Evolutionary conservation across 2,113 vertebrate species (phyloP), one percentile per base, ranked within the genome.

Genomic region (Falcunculus frontatus): DNA sequence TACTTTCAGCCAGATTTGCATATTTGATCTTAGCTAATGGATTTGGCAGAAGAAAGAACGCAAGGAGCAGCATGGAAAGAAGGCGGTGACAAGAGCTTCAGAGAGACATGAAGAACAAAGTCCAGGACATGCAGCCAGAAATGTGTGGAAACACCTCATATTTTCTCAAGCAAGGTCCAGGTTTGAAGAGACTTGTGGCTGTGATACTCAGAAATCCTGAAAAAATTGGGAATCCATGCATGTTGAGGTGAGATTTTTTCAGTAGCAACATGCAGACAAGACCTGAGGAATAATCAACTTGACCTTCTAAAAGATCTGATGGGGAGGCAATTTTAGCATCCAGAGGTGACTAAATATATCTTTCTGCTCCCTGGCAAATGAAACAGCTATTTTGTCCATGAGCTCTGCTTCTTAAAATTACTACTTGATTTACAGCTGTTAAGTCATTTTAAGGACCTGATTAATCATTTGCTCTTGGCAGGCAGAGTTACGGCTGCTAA

Each of bases 401-500:
- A 87, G 93, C 90, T 82, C 95, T 84, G 93, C 74, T 95, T 95
- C 93, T 95, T 67, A 85, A 96, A 95, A 94, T 97, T 91, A 83
- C 85, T 95, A 65, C 91, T 97, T 94, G 95, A 97, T 97, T 94
- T 91, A 92, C 91, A 86, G 94, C 91, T 73, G 93, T 96, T 97
- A 93, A 97, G 90, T 95, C 94, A 72, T 95, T 97, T 97, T 96
- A 90, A 84, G 96, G 91, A 73, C 84, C 63, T 89, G 82, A 95
- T 80, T 94, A 97, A 97, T 96, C 90, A 85, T 63, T 85, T 95
- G 23, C 65, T 80, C 39, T 82, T 80, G 65, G 75, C 84, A 96
- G 87, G 68, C 37, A 88, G 91, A 75, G 57, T 91, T 91, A 78
- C 25, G 5, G 63, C 77, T 93, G 74, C 63, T 94, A 91, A 91